Percentiles rank a stretch among this genome's conserved stretches.
These are phyloP conservation scores for Mormyrops boulengeri DNA, from an alignment of 2,797 vertebrate species.

Conservation along the genomic window DNA sequence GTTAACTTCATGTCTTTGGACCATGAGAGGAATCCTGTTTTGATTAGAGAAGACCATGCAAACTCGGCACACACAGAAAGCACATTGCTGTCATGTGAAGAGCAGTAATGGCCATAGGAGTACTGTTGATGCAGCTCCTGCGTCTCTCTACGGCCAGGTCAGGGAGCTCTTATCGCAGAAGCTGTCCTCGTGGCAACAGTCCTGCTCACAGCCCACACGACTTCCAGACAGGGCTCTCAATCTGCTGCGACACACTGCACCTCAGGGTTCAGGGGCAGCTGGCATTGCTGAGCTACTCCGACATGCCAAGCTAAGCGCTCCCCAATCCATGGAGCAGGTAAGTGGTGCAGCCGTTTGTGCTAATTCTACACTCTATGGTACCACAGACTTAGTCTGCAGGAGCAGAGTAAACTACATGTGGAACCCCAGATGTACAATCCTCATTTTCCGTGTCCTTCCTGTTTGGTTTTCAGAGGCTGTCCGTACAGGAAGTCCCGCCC, in stretches of 20 bases:
- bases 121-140: background rate
- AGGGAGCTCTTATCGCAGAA: slow-evolving; percentile 74
- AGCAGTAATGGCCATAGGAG: background rate
- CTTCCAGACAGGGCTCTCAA: slow-evolving; percentile 72
- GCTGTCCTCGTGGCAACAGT: slow-evolving; percentile 72
- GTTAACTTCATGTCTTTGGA: background rate
- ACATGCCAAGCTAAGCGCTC: slow-evolving; percentile 57
- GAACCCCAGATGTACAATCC: background rate
- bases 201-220: slow-evolving; percentile 70
- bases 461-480: slow-evolving; percentile 58
- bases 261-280: slow-evolving; percentile 59
- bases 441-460: background rate
- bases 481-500: slow-evolving; percentile 71
- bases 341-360: background rate
- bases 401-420: background rate
- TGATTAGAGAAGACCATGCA: background rate
- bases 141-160: slow-evolving; percentile 52
- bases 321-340: slow-evolving; percentile 59
- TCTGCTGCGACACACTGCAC: slow-evolving; percentile 69
- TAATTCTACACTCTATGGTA: background rate
- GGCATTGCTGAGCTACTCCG: slow-evolving; percentile 67
- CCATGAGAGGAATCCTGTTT: background rate
- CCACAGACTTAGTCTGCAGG: background rate
- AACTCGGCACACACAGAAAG: background rate
- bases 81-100: background rate